Base-by-base conservation (phyloP, 2,888 invertebrate species). In the Lasioglossum villosulum region DNA sequence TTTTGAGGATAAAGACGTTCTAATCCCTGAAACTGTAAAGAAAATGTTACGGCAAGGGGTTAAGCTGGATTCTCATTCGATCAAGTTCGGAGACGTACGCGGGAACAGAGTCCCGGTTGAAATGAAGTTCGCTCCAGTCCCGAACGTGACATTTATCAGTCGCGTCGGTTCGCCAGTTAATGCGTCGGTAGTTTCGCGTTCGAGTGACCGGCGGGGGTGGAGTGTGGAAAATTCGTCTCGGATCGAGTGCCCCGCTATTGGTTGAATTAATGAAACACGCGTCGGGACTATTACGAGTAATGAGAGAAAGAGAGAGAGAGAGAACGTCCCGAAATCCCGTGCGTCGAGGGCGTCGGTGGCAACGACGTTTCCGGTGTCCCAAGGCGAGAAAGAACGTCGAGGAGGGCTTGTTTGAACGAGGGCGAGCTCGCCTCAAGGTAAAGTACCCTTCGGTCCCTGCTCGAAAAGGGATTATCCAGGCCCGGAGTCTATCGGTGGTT, bases 391-490 rank as follows among this genome's bases (percentile, higher is more conserved):
- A 84, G 83, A 90, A 84, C 76, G 80, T 66, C 66, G 79, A 78
- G 80, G 84, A 87, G 86, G 78, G 86, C 77, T 80, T 77, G 86
- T 52, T 87, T 87, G 84, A 71, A 76, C 83, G 87, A 86, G 84
- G 80, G 79, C 68, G 76, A 89, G 83, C 72, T 84, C 74, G 84
- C 78, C 86, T 45, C 72, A 74, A 86, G 90, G 87, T 83, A 73
- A 76, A 88, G 88, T 90, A 86, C 88, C 86, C 90, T 89, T 89
- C 89, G 83, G 87, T 84, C 80, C 79, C 83, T 89, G 82, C 89
- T 90, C 86, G 88, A 89, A 86, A 90, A 86, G 90, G 89, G 90
- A 90, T 90, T 91, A 90, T 91, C 90, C 89, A 78, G 77, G 30
- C 76, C 68, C 84, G 66, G 86, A 75, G 75, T 90, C 88, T 86